These are phyloP conservation scores for Acrocera orbiculus DNA, from an alignment of 2,888 invertebrate genomes.

Conservation along the genomic window DNA sequence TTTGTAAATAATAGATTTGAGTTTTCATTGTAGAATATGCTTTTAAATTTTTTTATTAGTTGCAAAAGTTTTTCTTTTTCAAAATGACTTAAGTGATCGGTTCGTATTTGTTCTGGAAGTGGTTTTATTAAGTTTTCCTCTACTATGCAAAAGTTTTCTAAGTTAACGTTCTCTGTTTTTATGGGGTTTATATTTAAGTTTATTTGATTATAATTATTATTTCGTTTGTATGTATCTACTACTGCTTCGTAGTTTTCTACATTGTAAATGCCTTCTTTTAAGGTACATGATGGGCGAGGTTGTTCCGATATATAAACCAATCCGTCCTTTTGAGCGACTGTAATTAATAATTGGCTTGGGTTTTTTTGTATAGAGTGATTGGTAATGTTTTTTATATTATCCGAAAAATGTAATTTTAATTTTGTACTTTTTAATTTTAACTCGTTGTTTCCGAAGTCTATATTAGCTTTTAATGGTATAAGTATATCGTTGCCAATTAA, in stretches of 20 bases:
- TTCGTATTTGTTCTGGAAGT: background rate
- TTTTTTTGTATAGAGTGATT: too few relatives aligned
- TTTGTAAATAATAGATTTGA: constrained; percentile 1
- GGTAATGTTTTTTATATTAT: too few relatives aligned
- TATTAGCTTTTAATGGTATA: too few relatives aligned
- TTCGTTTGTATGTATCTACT: background rate
- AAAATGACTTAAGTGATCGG: constrained; percentile 2
- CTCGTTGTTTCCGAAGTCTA: too few relatives aligned
- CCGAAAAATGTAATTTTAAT: too few relatives aligned
- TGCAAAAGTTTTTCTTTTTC: background rate
- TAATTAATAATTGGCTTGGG: too few relatives aligned
- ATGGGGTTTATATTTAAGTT: background rate
- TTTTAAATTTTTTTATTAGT: background rate
- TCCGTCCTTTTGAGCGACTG: too few relatives aligned
- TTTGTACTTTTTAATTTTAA: too few relatives aligned
- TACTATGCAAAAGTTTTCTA: background rate
- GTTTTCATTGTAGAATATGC: background rate
- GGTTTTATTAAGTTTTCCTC: background rate
- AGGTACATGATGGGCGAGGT: background rate
- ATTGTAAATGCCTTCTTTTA: background rate
- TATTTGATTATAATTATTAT: background rate
- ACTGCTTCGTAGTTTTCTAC: background rate
- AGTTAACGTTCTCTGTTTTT: background rate
- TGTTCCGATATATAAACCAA: too few relatives aligned
- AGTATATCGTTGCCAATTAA: too few relatives aligned